phyloP scores from a whole-genome alignment of 2,888 invertebrate species.

The Calliphora vomitoria region DNA sequence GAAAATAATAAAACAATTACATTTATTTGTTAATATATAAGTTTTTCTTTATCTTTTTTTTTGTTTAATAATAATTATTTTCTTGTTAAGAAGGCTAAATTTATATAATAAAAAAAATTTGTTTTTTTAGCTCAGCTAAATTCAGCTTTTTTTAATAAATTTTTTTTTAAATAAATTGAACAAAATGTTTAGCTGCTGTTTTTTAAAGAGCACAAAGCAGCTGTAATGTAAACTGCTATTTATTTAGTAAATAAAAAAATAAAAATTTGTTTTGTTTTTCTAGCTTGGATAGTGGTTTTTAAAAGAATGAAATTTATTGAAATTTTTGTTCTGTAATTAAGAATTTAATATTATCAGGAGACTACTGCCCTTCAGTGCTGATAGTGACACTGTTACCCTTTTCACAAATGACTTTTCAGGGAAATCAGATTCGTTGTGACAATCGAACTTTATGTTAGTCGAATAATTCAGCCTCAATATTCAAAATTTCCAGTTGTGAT shows the following conservation, averaged over 20 bases:
- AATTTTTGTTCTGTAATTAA: neutral
- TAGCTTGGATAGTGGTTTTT: constrained; percentile 22
- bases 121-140: constrained; percentile 26
- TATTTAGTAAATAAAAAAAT: constrained; percentile 1
- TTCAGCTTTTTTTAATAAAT: constrained; percentile 27
- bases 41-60: constrained; percentile 45
- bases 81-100: constrained; percentile 46
- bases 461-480: too few relatives aligned
- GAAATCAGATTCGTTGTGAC: too few relatives aligned
- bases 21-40: constrained; percentile 56
- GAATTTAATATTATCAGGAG: too few relatives aligned
- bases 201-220: constrained; percentile 29
- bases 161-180: neutral
- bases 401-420: too few relatives aligned
- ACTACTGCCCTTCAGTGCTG: too few relatives aligned
- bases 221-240: neutral
- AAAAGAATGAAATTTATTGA: constrained; percentile 9
- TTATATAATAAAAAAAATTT: constrained; percentile 44
- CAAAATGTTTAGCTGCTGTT: constrained; percentile 25
- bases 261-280: constrained; percentile 19
- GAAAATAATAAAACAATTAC: constrained; percentile 75
- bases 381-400: too few relatives aligned
- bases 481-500: too few relatives aligned
- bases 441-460: too few relatives aligned
- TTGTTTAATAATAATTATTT: neutral